Evolutionary conservation across 2,113 vertebrate genomes (phyloP).

Genomic region (Arenaria interpres): DNA sequence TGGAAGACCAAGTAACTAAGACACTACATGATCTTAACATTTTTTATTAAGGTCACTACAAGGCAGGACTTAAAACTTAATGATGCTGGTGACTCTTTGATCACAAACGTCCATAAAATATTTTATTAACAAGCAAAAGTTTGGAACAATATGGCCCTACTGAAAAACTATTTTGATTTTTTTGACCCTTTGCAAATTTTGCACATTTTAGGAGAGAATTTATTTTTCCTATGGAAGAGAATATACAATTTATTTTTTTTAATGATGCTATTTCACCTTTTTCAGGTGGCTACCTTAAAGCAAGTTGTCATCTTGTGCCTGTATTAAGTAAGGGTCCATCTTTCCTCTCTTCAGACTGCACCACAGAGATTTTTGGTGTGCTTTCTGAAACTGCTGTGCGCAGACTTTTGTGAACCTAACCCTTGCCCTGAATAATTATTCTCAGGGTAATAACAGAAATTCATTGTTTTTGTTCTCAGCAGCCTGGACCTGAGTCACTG

Average conservation of each 20-base stretch:
- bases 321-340: not conserved
- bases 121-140: not conserved
- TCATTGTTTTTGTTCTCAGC: not conserved
- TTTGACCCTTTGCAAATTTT: not conserved
- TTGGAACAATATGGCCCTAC: not conserved
- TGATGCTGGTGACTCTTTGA: not conserved
- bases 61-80: constrained; percentile 34
- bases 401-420: not conserved
- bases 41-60: constrained; percentile 54
- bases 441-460: not conserved
- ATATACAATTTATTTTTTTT: not conserved
- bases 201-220: not conserved
- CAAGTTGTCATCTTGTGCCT: not conserved
- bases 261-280: not conserved
- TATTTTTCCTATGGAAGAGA: not conserved
- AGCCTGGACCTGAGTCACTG: not conserved
- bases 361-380: not conserved
- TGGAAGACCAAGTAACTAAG: constrained; percentile 48
- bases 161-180: not conserved
- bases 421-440: not conserved
- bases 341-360: not conserved
- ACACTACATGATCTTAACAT: constrained; percentile 32
- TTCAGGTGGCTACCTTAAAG: not conserved
- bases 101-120: not conserved
- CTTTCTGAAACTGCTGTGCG: not conserved